phyloP scores from a whole-genome alignment of 2,113 vertebrate species.

The Misgurnus anguillicaudatus region DNA sequence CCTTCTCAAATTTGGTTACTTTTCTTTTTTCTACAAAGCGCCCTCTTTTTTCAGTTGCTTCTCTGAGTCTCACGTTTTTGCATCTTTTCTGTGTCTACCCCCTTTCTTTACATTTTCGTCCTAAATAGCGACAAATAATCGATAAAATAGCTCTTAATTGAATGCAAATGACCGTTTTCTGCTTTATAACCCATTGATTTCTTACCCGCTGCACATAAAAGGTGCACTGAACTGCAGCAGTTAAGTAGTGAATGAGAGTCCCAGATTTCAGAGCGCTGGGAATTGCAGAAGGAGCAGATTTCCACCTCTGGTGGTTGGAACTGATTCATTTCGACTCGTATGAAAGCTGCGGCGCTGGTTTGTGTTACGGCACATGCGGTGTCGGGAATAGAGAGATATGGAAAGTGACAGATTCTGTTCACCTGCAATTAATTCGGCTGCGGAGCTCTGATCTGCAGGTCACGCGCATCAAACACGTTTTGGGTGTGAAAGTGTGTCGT shows the following conservation, averaged over 20 bases:
- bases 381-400: constrained; percentile 18
- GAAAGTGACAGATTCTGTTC: constrained; percentile 45
- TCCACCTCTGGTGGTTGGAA: constrained; percentile 3
- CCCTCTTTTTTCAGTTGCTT: background rate
- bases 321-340: constrained; percentile 29
- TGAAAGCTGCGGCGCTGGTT: background rate
- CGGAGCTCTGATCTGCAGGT: constrained; percentile 20
- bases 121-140: constrained; percentile 19
- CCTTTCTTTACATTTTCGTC: constrained; percentile 4
- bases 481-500: background rate
- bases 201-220: constrained; percentile 36
- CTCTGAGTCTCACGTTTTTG: background rate
- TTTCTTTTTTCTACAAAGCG: background rate
- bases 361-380: background rate
- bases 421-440: constrained; percentile 43
- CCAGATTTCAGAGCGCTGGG: constrained; percentile 25
- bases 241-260: constrained; percentile 37
- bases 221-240: constrained; percentile 6
- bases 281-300: constrained; percentile 8
- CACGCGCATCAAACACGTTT: background rate
- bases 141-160: constrained; percentile 40
- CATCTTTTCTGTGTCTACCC: background rate
- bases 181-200: constrained; percentile 51
- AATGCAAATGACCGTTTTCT: constrained; percentile 31
- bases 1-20: background rate